Evolutionary conservation across 2,888 invertebrate species (phyloP), one percentile per base, ranked within the genome.

Genomic region (Timandra comae): DNA sequence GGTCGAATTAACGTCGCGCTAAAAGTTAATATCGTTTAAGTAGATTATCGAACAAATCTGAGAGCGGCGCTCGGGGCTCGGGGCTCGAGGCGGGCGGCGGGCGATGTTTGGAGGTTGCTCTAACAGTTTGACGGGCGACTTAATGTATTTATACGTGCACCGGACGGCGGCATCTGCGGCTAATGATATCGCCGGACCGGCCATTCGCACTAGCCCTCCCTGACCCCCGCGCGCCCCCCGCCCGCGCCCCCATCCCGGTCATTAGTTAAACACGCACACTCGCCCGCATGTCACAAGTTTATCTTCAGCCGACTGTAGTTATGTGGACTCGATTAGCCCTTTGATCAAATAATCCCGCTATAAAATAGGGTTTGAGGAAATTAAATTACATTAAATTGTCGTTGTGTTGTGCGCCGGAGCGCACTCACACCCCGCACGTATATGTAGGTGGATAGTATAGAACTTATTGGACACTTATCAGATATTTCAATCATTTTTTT

Each of bases 261-360:
- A 85, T 86, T 86, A 86, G 84, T 84, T 86, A 85, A 86, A 81
- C 84, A 85, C 84, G 84, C 85, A 79, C 74, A 74, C 72, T 57
- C 69, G 75, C 84, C 84, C 84, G 84, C 84, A 84, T 84, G 81
- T 82, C 81, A 80, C 79, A 75, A 84, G 84, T 85, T 85, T 85
- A 85, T 84, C 84, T 85, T 82, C 69, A 65, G 70, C 73, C 16
- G 16, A 6, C 74, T 76, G 80, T 82, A 78, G 75, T 77, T 80
- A 79, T 80, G 79, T 78, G 76, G 70, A 80, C 78, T 74, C 80
- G 80, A 85, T 85, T 84, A 82, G 84, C 77, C 84, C 84, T 84
- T 84, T 84, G 84, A 85, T 85, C 84, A 82, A 85, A 84, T 84
- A 82, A 82, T 79, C 75, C 75, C 43, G 56, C 68, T 76, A 84